Evolutionary conservation across 2,113 vertebrate genomes (phyloP), one percentile per base, ranked within the genome.

Genomic region (Hemiprocne comata): DNA sequence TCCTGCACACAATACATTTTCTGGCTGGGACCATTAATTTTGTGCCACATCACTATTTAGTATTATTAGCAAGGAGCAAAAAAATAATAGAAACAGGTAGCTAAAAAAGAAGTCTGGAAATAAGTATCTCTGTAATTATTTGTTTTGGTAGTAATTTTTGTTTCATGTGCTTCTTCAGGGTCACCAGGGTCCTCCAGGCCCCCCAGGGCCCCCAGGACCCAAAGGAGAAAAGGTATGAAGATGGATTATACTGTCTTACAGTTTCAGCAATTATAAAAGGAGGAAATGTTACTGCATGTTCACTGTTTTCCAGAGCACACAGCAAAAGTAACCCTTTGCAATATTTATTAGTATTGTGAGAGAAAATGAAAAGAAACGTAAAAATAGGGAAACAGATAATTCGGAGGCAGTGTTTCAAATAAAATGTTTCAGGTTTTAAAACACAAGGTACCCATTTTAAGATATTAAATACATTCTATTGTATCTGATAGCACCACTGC

Each of bases 171-270:
- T 96, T 95, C 93, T 72, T 94, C 94, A 99, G 99, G 99, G 99
- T 87, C 99, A 99, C 71, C 92, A 94, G 90, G 99, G 99, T 74
- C 98, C 98, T 67, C 94, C 97, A 48, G 99, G 99, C 79, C 97
- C 98, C 24, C 83, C 98, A 55, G 99, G 99, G 42, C 95, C 98
- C 54, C 98, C 99, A 46, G 99, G 99, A 73, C 98, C 98, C 70
- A 99, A 99, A 98, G 99, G 99, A 97, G 99, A 99, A 98, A 99
- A 99, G 98, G 99, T 99, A 57, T 80, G 84, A 69, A 89, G 34
- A 57, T 13, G 25, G 11, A 20, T 76, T 80, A 57, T 73, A 13
- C 17, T 87, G 51, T 28, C 9, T 15, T 85, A 67, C 20, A 10
- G 14, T 87, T 58, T 54, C 23, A 60, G 51, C 87, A 53, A 67